Base-by-base conservation (phyloP, 2,888 invertebrate genomes). In the Allygus modestus region DNA sequence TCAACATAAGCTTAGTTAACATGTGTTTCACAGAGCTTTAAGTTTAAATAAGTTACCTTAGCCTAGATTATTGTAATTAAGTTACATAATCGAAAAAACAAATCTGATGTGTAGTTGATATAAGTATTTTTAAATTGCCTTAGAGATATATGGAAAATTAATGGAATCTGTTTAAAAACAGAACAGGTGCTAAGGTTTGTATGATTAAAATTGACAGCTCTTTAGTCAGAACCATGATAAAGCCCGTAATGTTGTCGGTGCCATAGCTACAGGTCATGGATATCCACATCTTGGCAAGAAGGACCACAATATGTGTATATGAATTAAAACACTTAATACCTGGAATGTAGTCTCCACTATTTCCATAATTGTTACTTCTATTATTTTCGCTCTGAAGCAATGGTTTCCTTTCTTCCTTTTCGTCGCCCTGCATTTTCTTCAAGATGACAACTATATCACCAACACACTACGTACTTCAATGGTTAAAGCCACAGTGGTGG, bases 361-460 rank as follows among this genome's bases (percentile, higher is more conserved):
- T 69, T n/a, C 69, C 82, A 54, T 83, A 83, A 43, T 83, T 73
- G 17, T 20, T 31, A 31, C 15, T 31, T 86, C 88, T 88, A 43
- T 51, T 61, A 51, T 87, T 88, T 89, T 91, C 91, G 86, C 90
- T 90, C 87, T 90, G 90, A 86, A 94, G 89, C 86, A 94, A 91
- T 87, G 93, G 93, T 89, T 93, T 93, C 89, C 92, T 93, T 91
- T 94, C 94, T 89, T 94, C 93, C 87, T 90, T 91, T 86, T 93
- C 93, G 90, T 94, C 94, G 85, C 94, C 94, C 94, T 94, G 94
- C 86, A 83, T 77, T 77, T 77, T 77, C 43, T 46, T 46, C 43
- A 28, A 73, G n/a, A 41, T 73, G 73, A 73, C 73, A 73, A 51
- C 46, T 77, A 43, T 43, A 46, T 46, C 43, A 46, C 17, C 75